Percentiles rank a stretch among this genome's conserved stretches.
Conservation (phyloP, 2,888 invertebrate species). For the Drosophila multiciliata region DNA sequence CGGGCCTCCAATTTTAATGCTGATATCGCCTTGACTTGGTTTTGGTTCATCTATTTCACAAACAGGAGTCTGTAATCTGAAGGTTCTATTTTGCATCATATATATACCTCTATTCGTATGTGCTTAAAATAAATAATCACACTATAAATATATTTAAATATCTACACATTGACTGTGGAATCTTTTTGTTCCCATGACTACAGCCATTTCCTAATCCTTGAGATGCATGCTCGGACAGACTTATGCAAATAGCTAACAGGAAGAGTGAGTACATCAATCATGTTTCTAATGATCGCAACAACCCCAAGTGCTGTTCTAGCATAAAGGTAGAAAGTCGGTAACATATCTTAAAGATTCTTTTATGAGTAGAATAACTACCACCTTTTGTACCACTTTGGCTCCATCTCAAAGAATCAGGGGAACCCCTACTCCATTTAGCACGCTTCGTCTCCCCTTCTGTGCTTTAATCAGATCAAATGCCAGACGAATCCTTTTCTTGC, state of each 20-base stretch:
- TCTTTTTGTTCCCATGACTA: constrained; percentile 65
- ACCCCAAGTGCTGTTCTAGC: constrained; percentile 19
- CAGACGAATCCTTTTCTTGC: constrained; percentile 54
- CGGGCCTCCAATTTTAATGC: constrained; percentile 77
- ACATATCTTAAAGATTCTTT: constrained; percentile 13
- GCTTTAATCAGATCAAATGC: constrained; percentile 49
- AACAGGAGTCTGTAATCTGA: neutral
- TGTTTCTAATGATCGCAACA: constrained; percentile 60
- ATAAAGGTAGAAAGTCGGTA: neutral
- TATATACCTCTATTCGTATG: constrained; percentile 5
- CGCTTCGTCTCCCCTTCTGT: constrained; percentile 16
- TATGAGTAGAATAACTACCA: too few relatives aligned
- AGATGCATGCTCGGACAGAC: constrained; percentile 20
- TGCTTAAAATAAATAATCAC: constrained; percentile 27
- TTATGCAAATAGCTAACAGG: constrained; percentile 64
- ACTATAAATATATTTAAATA: constrained; percentile 19
- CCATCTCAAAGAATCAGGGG: constrained; percentile 32
- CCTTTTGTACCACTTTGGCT: constrained; percentile 28
- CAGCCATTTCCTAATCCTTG: constrained; percentile 49
- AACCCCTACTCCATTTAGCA: constrained; percentile 4
- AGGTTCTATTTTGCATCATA: constrained; percentile 5
- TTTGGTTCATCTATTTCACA: neutral
- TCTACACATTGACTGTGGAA: constrained; percentile 32
- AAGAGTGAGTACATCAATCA: constrained; percentile 66
- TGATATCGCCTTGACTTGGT: constrained; percentile 53